Percentiles rank a stretch among this genome's conserved stretches.
phyloP scores from a whole-genome alignment of 1,140 invertebrate genomes.

The Ceratoteleas bidentatus region DNA sequence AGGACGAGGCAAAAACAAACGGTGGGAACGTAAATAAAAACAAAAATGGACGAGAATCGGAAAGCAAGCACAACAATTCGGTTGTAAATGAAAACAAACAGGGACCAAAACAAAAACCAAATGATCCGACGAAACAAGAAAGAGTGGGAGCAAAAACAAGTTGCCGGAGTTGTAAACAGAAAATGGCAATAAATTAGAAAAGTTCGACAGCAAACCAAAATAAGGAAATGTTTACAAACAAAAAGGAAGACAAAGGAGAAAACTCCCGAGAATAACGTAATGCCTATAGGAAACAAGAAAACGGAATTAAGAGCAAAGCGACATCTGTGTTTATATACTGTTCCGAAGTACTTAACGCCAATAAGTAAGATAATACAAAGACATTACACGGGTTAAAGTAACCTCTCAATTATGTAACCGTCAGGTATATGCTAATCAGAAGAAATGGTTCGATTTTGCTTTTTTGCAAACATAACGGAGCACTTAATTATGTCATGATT shows the following conservation, averaged over 20 bases:
- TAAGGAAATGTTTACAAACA: too few relatives aligned
- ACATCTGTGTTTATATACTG: slow-evolving; percentile 29
- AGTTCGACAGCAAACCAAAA: too few relatives aligned
- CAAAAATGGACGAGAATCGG: neutral
- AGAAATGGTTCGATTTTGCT: slow-evolving; percentile 38
- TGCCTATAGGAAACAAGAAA: too few relatives aligned
- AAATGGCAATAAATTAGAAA: too few relatives aligned
- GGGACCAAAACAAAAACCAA: too few relatives aligned
- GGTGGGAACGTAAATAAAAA: neutral
- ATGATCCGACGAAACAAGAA: too few relatives aligned
- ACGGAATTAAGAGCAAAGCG: slow-evolving; percentile 10
- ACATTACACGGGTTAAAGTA: slow-evolving; percentile 46
- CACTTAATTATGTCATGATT: slow-evolving; percentile 47
- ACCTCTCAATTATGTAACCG: slow-evolving; percentile 56
- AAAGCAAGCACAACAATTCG: neutral
- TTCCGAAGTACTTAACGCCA: neutral
- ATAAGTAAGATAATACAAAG: slow-evolving; percentile 45
- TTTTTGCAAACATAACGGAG: slow-evolving; percentile 26
- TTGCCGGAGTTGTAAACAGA: too few relatives aligned
- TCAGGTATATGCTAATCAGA: slow-evolving; percentile 48
- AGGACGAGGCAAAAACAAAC: neutral
- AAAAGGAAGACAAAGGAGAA: too few relatives aligned
- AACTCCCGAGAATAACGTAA: too few relatives aligned
- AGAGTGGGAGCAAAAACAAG: too few relatives aligned
- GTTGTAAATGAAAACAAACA: too few relatives aligned